A percentile compares a stretch with the other conserved stretches of the same genome.
Conservation (phyloP, 2,113 vertebrate species). For the Rhineura floridana region DNA sequence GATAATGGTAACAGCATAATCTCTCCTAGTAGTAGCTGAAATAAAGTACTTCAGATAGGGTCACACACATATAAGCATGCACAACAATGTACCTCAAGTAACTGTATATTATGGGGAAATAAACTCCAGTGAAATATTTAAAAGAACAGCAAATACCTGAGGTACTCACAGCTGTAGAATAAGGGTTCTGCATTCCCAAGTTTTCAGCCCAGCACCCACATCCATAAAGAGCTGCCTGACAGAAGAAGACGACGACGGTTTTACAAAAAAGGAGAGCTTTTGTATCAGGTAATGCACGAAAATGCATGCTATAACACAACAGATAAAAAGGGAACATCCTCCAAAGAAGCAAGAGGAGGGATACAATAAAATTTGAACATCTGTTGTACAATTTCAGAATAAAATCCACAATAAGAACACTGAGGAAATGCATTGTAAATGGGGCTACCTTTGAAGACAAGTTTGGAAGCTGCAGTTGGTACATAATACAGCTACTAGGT, state of each 20-base stretch:
- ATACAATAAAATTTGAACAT: background rate
- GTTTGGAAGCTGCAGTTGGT: no score
- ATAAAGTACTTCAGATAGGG: background rate
- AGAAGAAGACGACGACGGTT: slow-evolving; percentile 36
- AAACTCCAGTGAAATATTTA: slow-evolving; percentile 70
- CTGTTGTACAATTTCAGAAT: background rate
- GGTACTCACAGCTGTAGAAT: slow-evolving; percentile 99
- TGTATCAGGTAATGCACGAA: background rate
- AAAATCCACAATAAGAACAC: background rate
- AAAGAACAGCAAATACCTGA: slow-evolving; percentile 92
- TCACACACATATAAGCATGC: background rate
- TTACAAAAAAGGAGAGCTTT: slow-evolving; percentile 10
- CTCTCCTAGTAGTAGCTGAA: background rate
- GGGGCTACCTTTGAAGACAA: no score
- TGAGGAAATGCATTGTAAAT: background rate
- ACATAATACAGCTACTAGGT: no score
- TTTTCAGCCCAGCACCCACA: slow-evolving; percentile 99
- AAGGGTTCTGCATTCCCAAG: slow-evolving; percentile 88
- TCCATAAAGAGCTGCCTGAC: slow-evolving; percentile 96
- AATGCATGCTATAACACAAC: background rate
- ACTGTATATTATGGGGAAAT: slow-evolving; percentile 18
- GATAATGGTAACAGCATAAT: background rate
- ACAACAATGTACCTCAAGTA: background rate
- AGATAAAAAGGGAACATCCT: background rate
- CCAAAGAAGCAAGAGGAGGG: no score